A percentile compares a stretch with the other conserved stretches of the same genome.
phyloP scores from a whole-genome alignment of 2,797 vertebrate species.

The Triplophysa yarkandensis region DNA sequence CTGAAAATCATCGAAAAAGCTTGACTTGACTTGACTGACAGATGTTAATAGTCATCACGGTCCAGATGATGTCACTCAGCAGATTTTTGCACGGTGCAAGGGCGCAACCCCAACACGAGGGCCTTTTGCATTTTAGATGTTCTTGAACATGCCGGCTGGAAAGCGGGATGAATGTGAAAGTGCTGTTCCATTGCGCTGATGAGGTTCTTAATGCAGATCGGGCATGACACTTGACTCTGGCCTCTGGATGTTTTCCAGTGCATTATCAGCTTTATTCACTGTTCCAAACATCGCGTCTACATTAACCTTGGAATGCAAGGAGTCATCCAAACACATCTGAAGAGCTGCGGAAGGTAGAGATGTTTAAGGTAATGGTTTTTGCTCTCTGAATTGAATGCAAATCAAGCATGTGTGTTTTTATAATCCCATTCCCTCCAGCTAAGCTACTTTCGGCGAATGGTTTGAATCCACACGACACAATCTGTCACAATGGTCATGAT shows the following conservation, averaged over 20 bases:
- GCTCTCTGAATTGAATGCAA: slow-evolving; percentile 35
- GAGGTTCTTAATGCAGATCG: slow-evolving; percentile 46
- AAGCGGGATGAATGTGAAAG: slow-evolving; percentile 65
- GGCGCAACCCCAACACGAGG: neutral
- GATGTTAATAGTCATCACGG: slow-evolving; percentile 10
- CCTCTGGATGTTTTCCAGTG: slow-evolving; percentile 63
- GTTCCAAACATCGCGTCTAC: slow-evolving; percentile 60
- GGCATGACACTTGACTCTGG: slow-evolving; percentile 54
- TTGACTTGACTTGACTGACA: slow-evolving; percentile 19
- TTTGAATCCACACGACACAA: slow-evolving; percentile 5
- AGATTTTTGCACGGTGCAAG: neutral
- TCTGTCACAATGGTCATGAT: neutral
- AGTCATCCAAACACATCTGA: slow-evolving; percentile 33
- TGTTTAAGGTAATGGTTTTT: slow-evolving; percentile 15
- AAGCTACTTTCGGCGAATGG: slow-evolving; percentile 5
- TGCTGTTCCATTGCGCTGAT: slow-evolving; percentile 70
- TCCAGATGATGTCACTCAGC: slow-evolving; percentile 15
- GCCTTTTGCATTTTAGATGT: slow-evolving; percentile 6
- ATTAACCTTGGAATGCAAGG: slow-evolving; percentile 71
- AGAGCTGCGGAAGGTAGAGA: slow-evolving; percentile 23
- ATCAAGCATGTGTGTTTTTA: slow-evolving; percentile 16
- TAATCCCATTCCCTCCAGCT: slow-evolving; percentile 30
- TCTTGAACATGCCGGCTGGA: neutral
- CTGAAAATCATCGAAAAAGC: neutral
- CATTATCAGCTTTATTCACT: slow-evolving; percentile 71